Evolutionary conservation across 1,140 invertebrate species (phyloP).

Genomic region (Daktulosphaira vitifoliae): DNA sequence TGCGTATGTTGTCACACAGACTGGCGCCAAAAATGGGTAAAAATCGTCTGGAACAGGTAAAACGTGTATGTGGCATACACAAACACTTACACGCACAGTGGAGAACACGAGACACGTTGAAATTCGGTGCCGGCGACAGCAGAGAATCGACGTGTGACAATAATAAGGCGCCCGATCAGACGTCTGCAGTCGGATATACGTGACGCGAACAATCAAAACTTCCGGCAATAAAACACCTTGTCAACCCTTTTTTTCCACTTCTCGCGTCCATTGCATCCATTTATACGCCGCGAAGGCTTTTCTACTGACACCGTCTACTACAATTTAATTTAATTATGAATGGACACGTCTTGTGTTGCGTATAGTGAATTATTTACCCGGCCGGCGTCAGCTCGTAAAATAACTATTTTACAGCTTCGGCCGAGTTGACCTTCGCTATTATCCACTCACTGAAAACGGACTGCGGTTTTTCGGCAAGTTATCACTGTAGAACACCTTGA

Average conservation of each 20-base stretch:
- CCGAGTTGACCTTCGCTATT: no score
- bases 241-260: constrained; percentile 12
- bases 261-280: no score
- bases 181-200: neutral
- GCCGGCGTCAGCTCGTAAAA: no score
- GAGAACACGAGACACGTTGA: constrained; percentile 5
- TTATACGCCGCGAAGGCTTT: no score
- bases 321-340: no score
- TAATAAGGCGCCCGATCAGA: neutral
- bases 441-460: no score
- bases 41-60: constrained; percentile 1
- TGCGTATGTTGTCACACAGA: constrained; percentile 3
- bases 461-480: no score
- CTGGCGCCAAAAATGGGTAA: constrained; percentile 31
- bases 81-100: neutral
- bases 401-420: no score
- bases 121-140: constrained; percentile 5
- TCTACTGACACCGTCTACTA: no score
- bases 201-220: constrained; percentile 28
- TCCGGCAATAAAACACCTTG: constrained; percentile 21
- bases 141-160: constrained; percentile 21
- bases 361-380: no score
- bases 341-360: no score
- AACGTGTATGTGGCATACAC: neutral
- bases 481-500: no score